Conservation (phyloP, 1,140 invertebrate species). For the Cherax destructor region DNA sequence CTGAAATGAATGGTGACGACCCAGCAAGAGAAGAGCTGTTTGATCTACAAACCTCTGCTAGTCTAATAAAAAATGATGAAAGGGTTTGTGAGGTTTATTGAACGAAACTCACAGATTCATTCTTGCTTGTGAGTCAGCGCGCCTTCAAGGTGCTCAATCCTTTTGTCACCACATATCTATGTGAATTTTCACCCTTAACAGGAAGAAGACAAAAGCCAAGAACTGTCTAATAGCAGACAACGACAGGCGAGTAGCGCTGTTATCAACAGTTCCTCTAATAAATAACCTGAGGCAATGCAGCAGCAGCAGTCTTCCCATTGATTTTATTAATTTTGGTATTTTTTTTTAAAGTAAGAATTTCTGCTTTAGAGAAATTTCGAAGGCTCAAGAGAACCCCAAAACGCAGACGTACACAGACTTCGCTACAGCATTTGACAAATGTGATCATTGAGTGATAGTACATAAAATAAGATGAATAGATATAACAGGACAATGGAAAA, state of each 20-base stretch:
- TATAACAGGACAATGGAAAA: too few relatives aligned
- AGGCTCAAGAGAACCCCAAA: too few relatives aligned
- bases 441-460: too few relatives aligned
- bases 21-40: slow-evolving; percentile 20
- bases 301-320: slow-evolving; percentile 8
- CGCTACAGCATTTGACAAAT: too few relatives aligned
- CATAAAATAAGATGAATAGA: too few relatives aligned
- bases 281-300: slow-evolving; percentile 26
- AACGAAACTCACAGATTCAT: slow-evolving; percentile 28
- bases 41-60: slow-evolving; percentile 20
- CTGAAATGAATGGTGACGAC: slow-evolving; percentile 21
- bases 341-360: too few relatives aligned
- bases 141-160: slow-evolving; percentile 24
- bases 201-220: slow-evolving; percentile 5
- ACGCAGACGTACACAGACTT: too few relatives aligned
- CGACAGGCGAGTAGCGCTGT: slow-evolving; percentile 3
- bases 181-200: not conserved
- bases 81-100: slow-evolving; percentile 12
- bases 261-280: slow-evolving; percentile 21
- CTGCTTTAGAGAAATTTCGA: too few relatives aligned
- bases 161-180: slow-evolving; percentile 15
- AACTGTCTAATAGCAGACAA: slow-evolving; percentile 18
- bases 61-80: not conserved
- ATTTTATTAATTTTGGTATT: not conserved
- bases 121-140: slow-evolving; percentile 18